Conservation (phyloP, 2,113 vertebrate genomes). For the Esox niger region DNA sequence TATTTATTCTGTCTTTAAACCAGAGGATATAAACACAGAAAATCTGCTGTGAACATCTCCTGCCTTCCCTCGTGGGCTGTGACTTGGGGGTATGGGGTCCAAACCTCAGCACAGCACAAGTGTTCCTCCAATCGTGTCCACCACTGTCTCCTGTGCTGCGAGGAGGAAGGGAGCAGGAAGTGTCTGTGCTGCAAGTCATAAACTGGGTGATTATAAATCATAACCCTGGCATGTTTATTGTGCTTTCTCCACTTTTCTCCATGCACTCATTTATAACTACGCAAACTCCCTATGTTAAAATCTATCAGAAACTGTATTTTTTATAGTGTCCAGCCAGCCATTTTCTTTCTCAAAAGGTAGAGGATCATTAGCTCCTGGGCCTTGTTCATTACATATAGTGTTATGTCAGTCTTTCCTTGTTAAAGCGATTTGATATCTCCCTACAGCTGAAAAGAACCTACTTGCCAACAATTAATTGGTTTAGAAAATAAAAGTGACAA, state of each 20-base stretch:
- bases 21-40: conserved; percentile 11
- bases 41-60: conserved; percentile 32
- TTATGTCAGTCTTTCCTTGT: neutral
- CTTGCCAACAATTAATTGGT: no score
- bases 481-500: no score
- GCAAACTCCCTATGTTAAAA: conserved; percentile 46
- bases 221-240: conserved; percentile 65
- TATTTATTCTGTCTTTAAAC: conserved; percentile 32
- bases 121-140: conserved; percentile 53
- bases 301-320: conserved; percentile 24
- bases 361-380: neutral
- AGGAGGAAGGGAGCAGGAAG: conserved; percentile 56
- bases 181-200: conserved; percentile 63
- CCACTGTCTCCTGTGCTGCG: conserved; percentile 35
- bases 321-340: conserved; percentile 11
- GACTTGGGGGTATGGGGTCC: conserved; percentile 23
- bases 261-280: conserved; percentile 52
- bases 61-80: neutral
- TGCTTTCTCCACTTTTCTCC: conserved; percentile 52
- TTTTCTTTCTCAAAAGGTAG: neutral
- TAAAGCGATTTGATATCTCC: no score
- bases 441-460: no score
- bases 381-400: neutral
- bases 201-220: conserved; percentile 60
- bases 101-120: conserved; percentile 47